Percentiles rank a stretch among this genome's conserved stretches.
Evolutionary conservation across 2,797 vertebrate species (phyloP).

Genomic region (Okamejei kenojei): DNA sequence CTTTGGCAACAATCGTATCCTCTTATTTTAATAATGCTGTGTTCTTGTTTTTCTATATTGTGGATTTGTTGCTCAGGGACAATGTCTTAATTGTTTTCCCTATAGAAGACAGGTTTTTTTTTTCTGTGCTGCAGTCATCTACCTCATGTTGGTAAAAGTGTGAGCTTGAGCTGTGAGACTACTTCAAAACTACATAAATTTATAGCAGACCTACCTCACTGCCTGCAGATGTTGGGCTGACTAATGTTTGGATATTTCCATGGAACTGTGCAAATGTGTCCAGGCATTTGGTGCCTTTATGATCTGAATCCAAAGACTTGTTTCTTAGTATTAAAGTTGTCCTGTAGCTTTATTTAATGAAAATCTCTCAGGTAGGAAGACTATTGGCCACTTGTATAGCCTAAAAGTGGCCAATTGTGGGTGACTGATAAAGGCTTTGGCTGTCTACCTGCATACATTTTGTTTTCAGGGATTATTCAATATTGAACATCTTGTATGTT

Average conservation of each 20-base stretch:
- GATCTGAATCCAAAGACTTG: conserved; percentile 37
- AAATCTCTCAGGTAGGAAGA: conserved; percentile 37
- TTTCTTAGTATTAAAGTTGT: conserved; percentile 38
- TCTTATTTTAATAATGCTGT: conserved; percentile 72
- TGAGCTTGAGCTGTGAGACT: conserved; percentile 37
- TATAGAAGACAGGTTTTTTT: conserved; percentile 36
- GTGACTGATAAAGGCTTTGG: conserved; percentile 33
- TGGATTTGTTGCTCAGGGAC: conserved; percentile 37
- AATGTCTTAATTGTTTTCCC: conserved; percentile 38
- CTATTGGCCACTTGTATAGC: conserved; percentile 34
- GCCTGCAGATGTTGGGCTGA: conserved; percentile 38
- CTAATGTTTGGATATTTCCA: conserved; percentile 38
- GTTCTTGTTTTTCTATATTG: conserved; percentile 37
- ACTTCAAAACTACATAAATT: conserved; percentile 38
- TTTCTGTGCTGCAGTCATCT: conserved; percentile 37
- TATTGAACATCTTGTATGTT: conserved; percentile 36
- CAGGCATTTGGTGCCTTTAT: conserved; percentile 38
- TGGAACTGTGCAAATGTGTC: conserved; percentile 38
- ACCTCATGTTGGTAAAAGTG: conserved; percentile 36
- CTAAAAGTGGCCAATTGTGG: conserved; percentile 31
- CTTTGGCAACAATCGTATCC: conserved; percentile 98
- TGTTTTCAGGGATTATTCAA: conserved; percentile 38
- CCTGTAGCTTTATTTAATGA: conserved; percentile 38
- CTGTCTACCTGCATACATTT: conserved; percentile 38
- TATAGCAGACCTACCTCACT: conserved; percentile 38